phyloP scores from a whole-genome alignment of 2,113 vertebrate genomes.

The Cathartes aura region DNA sequence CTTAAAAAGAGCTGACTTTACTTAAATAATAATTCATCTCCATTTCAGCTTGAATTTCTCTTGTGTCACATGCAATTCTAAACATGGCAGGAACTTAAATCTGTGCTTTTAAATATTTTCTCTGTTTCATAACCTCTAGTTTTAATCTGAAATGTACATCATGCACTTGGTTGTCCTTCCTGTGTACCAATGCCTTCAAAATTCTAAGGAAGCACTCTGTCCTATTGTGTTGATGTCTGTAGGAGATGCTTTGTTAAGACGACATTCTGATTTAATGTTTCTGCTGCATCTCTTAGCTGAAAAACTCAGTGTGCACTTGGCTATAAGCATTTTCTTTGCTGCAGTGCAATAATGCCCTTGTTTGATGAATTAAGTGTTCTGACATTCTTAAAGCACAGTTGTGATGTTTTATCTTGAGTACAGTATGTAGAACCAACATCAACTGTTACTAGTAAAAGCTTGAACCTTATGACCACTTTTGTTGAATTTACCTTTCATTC shows the following conservation, averaged over 20 bases:
- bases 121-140: conserved; percentile 20
- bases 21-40: not conserved
- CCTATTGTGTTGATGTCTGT: conserved; percentile 56
- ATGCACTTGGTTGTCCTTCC: conserved; percentile 66
- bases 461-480: conserved; percentile 63
- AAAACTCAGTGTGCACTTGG: not conserved
- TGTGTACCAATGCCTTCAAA: conserved; percentile 66
- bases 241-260: conserved; percentile 64
- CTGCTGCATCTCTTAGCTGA: conserved; percentile 66
- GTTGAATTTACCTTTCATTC: conserved; percentile 68
- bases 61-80: not conserved
- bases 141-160: conserved; percentile 54
- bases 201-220: conserved; percentile 62
- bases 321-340: conserved; percentile 67
- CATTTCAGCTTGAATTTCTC: not conserved
- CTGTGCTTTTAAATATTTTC: not conserved
- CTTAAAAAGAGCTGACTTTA: not conserved
- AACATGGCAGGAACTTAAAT: not conserved
- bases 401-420: conserved; percentile 44
- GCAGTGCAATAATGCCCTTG: conserved; percentile 42
- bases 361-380: conserved; percentile 60
- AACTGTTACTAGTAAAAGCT: conserved; percentile 59
- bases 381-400: conserved; percentile 59
- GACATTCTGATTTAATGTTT: conserved; percentile 80
- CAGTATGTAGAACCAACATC: conserved; percentile 32